A percentile compares a stretch with the other conserved stretches of the same genome.
phyloP scores from a whole-genome alignment of 2,113 vertebrate genomes.

The Fulmarus glacialis region DNA sequence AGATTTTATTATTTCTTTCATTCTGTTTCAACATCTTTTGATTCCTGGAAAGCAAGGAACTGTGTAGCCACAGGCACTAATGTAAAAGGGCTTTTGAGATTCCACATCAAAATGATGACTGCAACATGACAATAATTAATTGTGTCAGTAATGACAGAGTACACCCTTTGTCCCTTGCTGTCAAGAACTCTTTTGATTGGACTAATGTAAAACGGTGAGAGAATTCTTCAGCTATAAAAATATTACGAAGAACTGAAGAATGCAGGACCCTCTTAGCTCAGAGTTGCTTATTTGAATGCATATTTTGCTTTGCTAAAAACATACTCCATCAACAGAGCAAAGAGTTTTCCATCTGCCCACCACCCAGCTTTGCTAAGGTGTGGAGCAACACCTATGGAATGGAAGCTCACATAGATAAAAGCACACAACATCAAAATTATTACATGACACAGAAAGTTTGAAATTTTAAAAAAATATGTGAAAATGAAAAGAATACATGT shows the following conservation, averaged over 20 bases:
- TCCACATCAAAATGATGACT: constrained; percentile 31
- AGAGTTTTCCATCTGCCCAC: neutral
- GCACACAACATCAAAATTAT: neutral
- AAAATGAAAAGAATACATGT: neutral
- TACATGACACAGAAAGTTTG: neutral
- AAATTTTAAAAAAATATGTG: neutral
- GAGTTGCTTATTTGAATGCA: neutral
- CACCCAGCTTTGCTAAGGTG: neutral
- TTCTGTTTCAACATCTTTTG: constrained; percentile 31
- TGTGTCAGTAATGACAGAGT: neutral
- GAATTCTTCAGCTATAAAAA: neutral
- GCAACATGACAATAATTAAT: constrained; percentile 30
- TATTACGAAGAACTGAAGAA: neutral
- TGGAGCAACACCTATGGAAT: neutral
- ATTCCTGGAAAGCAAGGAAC: constrained; percentile 29
- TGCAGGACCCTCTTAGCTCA: neutral
- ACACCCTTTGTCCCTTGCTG: constrained; percentile 16
- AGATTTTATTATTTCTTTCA: constrained; percentile 43
- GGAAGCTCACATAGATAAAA: neutral
- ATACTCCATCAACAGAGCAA: neutral
- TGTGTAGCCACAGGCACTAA: constrained; percentile 22
- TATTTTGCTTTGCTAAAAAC: neutral
- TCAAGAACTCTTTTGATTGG: constrained; percentile 11
- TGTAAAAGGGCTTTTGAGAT: constrained; percentile 40
- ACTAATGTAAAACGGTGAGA: neutral